Base-by-base conservation (phyloP, 2,888 invertebrate species). In the Alloplasta piceator region DNA sequence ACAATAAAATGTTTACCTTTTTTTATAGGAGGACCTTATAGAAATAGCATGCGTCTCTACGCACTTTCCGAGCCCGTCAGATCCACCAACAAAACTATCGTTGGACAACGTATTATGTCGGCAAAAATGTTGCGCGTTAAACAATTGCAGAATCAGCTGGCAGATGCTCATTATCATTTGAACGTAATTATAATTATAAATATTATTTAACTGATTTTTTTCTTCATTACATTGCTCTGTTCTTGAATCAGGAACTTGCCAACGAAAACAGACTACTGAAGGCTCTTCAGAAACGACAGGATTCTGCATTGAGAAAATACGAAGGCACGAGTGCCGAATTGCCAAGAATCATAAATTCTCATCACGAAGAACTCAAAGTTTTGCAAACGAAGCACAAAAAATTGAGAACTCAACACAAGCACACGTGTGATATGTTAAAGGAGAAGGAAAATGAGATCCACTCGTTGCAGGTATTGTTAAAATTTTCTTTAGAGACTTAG, bases 301-400 rank as follows among this genome's bases (percentile, higher is more conserved):
- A 97, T 87, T 94, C 95, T 78, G 97, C 97, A 0, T 91, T 97
- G 67, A 95, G 95, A 85, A 96, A 95, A 93, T 96, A 96, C 89
- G 97, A 97, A 92, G 96, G 95, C 41, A 95, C 95, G 1, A 96
- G 95, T 88, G 96, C 96, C 0, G 96, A 97, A 89, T 91, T 97
- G 66, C 97, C 97, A 0, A 94, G 95, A 88, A 93, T 96, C 4
- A 93, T 97, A 50, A 95, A 95, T 91, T 95, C 96, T 0, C 96
- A 97, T 90, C 95, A 94, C 81, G 97, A 97, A 89, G 97, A 97
- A 92, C 93, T 96, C 73, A 93, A 96, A 67, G 93, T 95, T 12
- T 94, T 96, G 90, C 95, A 95, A 87, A 93, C 94, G 56, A 95
- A 95, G 89, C 95, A 94, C 90, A 96, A 95, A 85, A 95, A 94